Conservation (phyloP, 1,140 invertebrate species). For the Macrobrachium rosenbergii region DNA sequence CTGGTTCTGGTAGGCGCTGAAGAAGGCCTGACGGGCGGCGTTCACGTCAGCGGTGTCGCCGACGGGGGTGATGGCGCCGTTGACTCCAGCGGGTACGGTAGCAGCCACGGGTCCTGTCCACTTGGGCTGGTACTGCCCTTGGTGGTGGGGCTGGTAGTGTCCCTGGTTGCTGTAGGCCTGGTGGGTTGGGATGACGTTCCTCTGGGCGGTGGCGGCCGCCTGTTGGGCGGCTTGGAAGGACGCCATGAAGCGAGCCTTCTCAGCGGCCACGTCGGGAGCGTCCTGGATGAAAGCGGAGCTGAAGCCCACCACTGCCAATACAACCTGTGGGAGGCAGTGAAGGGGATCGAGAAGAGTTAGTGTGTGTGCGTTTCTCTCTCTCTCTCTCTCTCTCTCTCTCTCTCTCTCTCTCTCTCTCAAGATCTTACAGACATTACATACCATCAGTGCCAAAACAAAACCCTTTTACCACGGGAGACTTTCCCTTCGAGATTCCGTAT, state of each 20-base stretch:
- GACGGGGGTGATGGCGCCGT: slow-evolving; percentile 47
- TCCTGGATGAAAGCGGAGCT: slow-evolving; percentile 51
- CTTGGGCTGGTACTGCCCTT: slow-evolving; percentile 29
- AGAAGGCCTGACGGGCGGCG: slow-evolving; percentile 59
- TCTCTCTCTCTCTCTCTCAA: too few species aligned
- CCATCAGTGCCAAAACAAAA: too few species aligned
- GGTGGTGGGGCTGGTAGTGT: slow-evolving; percentile 27
- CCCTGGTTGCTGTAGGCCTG: not conserved
- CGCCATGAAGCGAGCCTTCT: slow-evolving; percentile 52
- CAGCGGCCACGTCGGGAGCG: slow-evolving; percentile 36
- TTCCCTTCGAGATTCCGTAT: too few species aligned
- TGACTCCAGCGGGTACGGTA: slow-evolving; percentile 61
- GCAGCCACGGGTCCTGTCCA: slow-evolving; percentile 63
- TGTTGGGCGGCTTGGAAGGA: slow-evolving; percentile 33
- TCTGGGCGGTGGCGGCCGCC: too few species aligned
- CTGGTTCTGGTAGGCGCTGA: slow-evolving; percentile 34
- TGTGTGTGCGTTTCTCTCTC: too few species aligned
- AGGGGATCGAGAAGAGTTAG: not conserved
- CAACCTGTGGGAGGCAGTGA: slow-evolving; percentile 16
- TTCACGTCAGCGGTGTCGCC: slow-evolving; percentile 53
- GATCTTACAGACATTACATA: too few species aligned
- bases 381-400: too few species aligned
- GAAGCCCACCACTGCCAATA: slow-evolving; percentile 53
- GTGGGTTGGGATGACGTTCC: too few species aligned
- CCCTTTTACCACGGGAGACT: too few species aligned